Conservation (phyloP, 1,140 invertebrate genomes). For the Tetramorium alpestre region DNA sequence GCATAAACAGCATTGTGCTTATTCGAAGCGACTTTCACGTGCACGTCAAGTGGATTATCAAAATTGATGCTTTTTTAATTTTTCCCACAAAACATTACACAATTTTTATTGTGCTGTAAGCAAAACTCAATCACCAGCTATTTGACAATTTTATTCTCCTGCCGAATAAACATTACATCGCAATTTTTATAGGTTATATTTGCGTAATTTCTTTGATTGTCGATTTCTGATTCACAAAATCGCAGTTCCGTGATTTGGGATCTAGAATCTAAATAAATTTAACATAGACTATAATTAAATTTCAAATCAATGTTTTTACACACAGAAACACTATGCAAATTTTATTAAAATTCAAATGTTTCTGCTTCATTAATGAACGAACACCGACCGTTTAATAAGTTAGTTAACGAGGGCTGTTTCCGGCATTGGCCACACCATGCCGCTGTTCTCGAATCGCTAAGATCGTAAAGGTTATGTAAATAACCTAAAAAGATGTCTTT, state of each 20-base stretch:
- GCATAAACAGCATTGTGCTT: slow-evolving; percentile 40
- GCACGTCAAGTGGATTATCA: not conserved
- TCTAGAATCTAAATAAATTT: not conserved
- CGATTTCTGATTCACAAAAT: not conserved
- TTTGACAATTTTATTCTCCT: too few species aligned
- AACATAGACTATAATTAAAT: not conserved
- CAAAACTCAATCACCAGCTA: too few species aligned
- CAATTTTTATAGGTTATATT: not conserved
- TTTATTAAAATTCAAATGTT: too few species aligned
- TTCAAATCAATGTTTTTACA: too few species aligned
- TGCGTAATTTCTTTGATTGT: not conserved
- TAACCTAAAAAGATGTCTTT: too few species aligned
- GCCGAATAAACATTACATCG: not conserved
- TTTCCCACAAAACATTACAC: not conserved
- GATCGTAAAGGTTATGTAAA: too few species aligned
- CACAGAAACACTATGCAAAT: too few species aligned
- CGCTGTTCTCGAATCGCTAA: not conserved
- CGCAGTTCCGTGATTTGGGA: not conserved
- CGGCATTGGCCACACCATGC: too few species aligned
- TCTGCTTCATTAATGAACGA: too few species aligned
- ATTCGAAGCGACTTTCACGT: not conserved
- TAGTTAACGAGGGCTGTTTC: too few species aligned
- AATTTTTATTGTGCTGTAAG: too few species aligned
- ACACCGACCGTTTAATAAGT: too few species aligned
- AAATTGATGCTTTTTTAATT: not conserved